Evolutionary conservation across 2,797 vertebrate genomes (phyloP).

Genomic region (Linurgus olivaceus): DNA sequence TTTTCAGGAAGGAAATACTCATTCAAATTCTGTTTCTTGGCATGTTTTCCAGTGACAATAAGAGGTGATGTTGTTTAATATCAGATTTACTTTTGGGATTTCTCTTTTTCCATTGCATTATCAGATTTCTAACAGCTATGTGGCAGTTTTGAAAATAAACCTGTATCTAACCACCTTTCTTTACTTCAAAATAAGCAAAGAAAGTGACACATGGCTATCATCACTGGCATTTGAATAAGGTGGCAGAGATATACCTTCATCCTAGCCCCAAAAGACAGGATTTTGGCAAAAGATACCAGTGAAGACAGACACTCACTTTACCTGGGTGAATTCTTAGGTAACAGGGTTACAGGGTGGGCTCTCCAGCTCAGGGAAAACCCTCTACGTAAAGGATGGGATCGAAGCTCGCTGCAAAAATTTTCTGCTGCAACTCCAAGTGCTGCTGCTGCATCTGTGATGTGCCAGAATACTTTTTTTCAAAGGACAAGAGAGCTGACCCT

Average conservation of each 20-base stretch:
- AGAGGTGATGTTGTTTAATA: background rate
- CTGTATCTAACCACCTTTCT: background rate
- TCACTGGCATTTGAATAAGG: background rate
- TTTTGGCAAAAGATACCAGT: background rate
- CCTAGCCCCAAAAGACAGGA: background rate
- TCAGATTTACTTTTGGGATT: background rate
- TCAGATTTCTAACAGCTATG: background rate
- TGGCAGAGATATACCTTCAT: background rate
- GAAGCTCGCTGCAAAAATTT: background rate
- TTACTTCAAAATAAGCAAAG: background rate
- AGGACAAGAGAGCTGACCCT: conserved; percentile 28
- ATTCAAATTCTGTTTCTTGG: background rate
- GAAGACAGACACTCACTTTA: background rate
- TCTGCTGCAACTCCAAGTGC: background rate
- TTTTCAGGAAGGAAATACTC: background rate
- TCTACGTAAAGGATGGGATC: accelerated
- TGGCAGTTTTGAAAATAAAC: background rate
- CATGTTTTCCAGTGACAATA: background rate
- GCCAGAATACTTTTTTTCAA: background rate
- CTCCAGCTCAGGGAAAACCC: background rate
- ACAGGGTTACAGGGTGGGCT: background rate
- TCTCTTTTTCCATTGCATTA: background rate
- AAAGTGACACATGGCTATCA: background rate
- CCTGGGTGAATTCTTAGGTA: background rate
- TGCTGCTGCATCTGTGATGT: background rate